Base-by-base conservation (phyloP, 2,888 invertebrate genomes). In the Tetramorium bicarinatum region DNA sequence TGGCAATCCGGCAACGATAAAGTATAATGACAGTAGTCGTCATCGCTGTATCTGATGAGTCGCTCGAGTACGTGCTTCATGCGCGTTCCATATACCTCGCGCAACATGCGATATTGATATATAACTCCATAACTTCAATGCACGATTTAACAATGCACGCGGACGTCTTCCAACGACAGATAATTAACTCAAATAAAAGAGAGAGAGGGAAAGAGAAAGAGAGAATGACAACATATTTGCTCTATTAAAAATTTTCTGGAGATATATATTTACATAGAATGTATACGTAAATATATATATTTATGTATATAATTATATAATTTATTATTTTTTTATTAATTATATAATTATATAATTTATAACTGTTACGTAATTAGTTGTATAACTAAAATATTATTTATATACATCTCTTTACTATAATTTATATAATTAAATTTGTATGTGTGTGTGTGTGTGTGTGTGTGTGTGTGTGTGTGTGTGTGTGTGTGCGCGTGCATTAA, bases 1-100 rank as follows among this genome's bases (percentile, higher is more conserved):
- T 80, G 79, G 71, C 79, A 80, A 71, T 80, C 71, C 71, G 13
- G 79, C 71, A 54, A 71, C 47, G 79, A 71, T 80, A 80, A 61
- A 80, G 71, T 56, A 25, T 59, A 71, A 80, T 71, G 79, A 80
- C 72, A 61, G 69, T 56, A 44, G 69, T 47, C 18, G 61, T 61
- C 59, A 25, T 74, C 18, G 75, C 59, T 59, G 59, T 64, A 64
- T 80, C 59, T 49, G 59, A 59, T 47, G 59, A 80, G 38, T 29
- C 59, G 71, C 47, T 59, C 71, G 59, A 80, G 59, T 79, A 79
- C 69, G 29, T 56, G 44, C 56, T 69, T 59, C 69, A 44, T 59
- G 18, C 59, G 71, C 59, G 71, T 71, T 80, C 34, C 11, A 47
- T 38, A 41, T 71, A 76, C 34, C 11, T 13, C 62, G 21, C 21